Base-by-base conservation (phyloP, 2,888 invertebrate genomes). In the Tribolium freemani region DNA sequence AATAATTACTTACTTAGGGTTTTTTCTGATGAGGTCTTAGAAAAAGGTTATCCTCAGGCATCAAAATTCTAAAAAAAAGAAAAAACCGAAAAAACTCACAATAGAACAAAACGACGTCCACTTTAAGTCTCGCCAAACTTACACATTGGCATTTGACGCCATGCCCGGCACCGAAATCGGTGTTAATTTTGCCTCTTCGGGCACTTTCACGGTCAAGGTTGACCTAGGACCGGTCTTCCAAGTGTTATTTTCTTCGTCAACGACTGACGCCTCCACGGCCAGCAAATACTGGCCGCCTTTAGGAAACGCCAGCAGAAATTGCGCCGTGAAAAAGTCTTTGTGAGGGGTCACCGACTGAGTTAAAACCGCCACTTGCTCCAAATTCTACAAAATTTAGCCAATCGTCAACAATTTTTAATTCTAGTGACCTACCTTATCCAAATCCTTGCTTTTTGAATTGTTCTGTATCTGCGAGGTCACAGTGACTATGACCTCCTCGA, bases 181-280 rank as follows among this genome's bases (percentile, higher is more conserved):
- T 20, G 83, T 81, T 50, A 84, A 76, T 76, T 86, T 87, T 0
- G 87, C 85, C 78, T 92, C 92, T 80, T 93, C 92, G 68, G 90
- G 91, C 0, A 94, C 93, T 87, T 93, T 93, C 45, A 95, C 92
- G 66, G 92, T 91, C 45, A 95, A 88, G 2, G 91, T 90, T 9
- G 93, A 93, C 80, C 93, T 90, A 0, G 96, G 96, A 0, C 97
- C 97, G 0, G 96, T 97, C 83, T 94, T 94, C 97, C 98, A 98
- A 3, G 93, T 90, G 69, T 93, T 92, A 0, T 94, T 96, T 75
- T 90, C 89, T 76, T 94, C 93, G 85, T 98, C 97, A 0, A 96
- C 90, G 64, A 97, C 92, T 74, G 93, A 93, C 0, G 96, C 95
- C 83, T 96, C 95, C 5, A 96, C 92, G 0, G 92, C 93, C 26